These are phyloP conservation scores for Leptopterna dolabrata DNA, from an alignment of 2,888 invertebrate species.

Conservation along the genomic window DNA sequence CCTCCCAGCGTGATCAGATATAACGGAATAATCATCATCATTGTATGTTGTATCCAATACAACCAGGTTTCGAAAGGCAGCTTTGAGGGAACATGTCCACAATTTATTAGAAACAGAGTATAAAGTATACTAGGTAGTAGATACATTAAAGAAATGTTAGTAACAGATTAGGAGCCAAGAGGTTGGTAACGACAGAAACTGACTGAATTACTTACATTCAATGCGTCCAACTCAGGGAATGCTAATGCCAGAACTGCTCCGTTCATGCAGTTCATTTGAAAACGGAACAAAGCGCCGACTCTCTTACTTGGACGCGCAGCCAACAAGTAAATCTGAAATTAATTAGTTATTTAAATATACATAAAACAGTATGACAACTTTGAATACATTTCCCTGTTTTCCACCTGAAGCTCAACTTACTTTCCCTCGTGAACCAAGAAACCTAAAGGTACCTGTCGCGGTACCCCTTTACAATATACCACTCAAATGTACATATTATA, in stretches of 20 bases:
- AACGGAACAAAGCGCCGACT: constrained; percentile 85
- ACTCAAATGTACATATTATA: too few species aligned
- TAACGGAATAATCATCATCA: constrained; percentile 94
- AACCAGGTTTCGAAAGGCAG: constrained; percentile 91
- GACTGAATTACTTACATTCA: constrained; percentile 75
- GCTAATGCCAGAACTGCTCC: constrained; percentile 92
- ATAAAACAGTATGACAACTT: constrained; percentile 50
- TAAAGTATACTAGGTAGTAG: not conserved
- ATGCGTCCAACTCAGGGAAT: constrained; percentile 94
- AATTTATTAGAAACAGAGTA: constrained; percentile 31
- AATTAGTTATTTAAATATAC: not conserved
- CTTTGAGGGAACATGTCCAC: constrained; percentile 68
- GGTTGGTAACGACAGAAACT: not conserved
- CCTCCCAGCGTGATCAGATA: constrained; percentile 90
- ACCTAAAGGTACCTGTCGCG: too few species aligned
- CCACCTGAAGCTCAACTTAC: too few species aligned
- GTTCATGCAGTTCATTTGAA: constrained; percentile 92
- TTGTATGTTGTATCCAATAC: constrained; percentile 95
- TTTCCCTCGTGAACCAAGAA: too few species aligned
- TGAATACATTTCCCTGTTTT: too few species aligned
- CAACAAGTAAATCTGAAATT: constrained; percentile 85
- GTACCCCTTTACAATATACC: too few species aligned
- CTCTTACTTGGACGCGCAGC: constrained; percentile 86
- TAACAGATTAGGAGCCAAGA: not conserved
- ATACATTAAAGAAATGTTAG: not conserved